Conservation (phyloP, 2,797 vertebrate species). For the Sciurus carolinensis region DNA sequence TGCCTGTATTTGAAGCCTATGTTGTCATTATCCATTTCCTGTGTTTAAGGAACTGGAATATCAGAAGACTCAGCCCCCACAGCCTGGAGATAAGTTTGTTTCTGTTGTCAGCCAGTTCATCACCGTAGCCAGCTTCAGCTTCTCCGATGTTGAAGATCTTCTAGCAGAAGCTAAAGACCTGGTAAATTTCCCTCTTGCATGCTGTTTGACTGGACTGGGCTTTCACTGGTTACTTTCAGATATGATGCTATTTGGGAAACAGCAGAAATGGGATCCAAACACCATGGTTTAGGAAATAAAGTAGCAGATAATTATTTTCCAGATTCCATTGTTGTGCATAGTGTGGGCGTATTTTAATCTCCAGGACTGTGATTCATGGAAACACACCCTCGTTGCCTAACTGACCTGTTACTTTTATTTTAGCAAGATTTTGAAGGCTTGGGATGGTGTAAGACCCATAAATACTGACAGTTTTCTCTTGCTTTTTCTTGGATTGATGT, state of each 20-base stretch:
- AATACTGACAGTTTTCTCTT: neutral
- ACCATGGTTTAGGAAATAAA: neutral
- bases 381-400: neutral
- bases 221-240: neutral
- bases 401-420: neutral
- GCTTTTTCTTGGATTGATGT: neutral
- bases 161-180: constrained; percentile 96
- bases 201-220: neutral
- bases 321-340: neutral
- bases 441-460: neutral
- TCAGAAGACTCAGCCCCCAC: constrained; percentile 94
- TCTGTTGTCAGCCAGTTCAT: constrained; percentile 99
- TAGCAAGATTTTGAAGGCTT: constrained; percentile 9
- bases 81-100: constrained; percentile 97
- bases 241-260: neutral
- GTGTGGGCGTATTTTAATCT: neutral
- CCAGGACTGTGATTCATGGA: neutral
- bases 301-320: neutral
- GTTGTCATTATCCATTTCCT: constrained; percentile 25
- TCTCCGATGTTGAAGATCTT: constrained; percentile 98
- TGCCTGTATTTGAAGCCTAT: neutral
- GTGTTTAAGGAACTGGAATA: constrained; percentile 96
- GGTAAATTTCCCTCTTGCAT: constrained; percentile 88
- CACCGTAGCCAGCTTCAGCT: constrained; percentile 98
- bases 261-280: neutral